Percentiles rank a stretch among this genome's conserved stretches.
phyloP scores from a whole-genome alignment of 1,140 invertebrate species.

The Aphelinus atriplicis region DNA sequence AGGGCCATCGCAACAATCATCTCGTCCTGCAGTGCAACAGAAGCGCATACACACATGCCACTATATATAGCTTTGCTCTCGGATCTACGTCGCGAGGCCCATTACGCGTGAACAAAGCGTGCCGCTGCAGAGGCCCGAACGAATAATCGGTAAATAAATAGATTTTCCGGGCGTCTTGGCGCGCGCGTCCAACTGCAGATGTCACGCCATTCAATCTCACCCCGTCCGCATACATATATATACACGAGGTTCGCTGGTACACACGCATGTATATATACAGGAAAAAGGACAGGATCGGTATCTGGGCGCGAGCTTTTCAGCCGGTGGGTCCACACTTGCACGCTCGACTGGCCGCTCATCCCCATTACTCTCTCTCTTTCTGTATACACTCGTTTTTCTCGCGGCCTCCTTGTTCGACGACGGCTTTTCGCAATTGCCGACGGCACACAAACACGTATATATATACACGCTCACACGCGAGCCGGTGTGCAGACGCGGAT shows the following conservation, averaged over 20 bases:
- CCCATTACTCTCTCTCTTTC: slow-evolving; percentile 42
- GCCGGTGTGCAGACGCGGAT: too few relatives aligned
- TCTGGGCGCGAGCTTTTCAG: slow-evolving; percentile 38
- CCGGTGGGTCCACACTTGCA: slow-evolving; percentile 32
- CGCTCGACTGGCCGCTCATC: slow-evolving; percentile 52
- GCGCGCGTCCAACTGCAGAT: not conserved
- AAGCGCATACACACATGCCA: too few relatives aligned
- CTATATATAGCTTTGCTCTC: too few relatives aligned
- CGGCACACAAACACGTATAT: too few relatives aligned
- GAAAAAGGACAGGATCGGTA: slow-evolving; percentile 44
- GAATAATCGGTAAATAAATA: not conserved
- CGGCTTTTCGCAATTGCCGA: slow-evolving; percentile 18
- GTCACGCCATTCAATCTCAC: slow-evolving; percentile 23
- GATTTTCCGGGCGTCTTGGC: not conserved
- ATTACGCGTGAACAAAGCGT: not conserved
- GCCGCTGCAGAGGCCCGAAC: not conserved
- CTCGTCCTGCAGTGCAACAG: too few relatives aligned
- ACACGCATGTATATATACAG: too few relatives aligned
- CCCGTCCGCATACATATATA: not conserved
- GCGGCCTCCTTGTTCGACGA: not conserved
- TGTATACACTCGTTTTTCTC: not conserved
- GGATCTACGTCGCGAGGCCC: too few relatives aligned
- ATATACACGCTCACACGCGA: too few relatives aligned
- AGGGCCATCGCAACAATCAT: too few relatives aligned
- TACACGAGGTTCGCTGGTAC: not conserved